Percentiles rank a stretch among this genome's conserved stretches.
phyloP scores from a whole-genome alignment of 1,140 invertebrate genomes.

The Spodoptera litura region DNA sequence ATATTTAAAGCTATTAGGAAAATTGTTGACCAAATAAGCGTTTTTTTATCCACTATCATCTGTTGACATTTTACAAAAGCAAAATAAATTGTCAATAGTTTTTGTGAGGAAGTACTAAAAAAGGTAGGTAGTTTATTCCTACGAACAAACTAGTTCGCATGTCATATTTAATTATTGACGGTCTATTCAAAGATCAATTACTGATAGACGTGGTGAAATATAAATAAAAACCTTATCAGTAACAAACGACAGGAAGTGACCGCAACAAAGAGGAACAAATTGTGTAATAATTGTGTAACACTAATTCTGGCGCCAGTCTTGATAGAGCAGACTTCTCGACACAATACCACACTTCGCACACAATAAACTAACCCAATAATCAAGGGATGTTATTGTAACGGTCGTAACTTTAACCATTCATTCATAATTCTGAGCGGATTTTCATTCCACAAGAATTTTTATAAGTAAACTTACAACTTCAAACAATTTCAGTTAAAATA shows the following conservation, averaged over 20 bases:
- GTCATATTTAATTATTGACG: neutral
- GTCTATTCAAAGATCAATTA: neutral
- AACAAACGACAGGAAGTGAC: constrained; percentile 45
- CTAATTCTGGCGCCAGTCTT: constrained; percentile 53
- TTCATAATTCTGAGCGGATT: constrained; percentile 59
- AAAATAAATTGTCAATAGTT: too few species aligned
- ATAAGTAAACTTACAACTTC: constrained; percentile 28
- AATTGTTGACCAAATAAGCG: too few species aligned
- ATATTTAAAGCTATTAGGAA: too few species aligned
- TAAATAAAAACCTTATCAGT: neutral
- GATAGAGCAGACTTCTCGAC: constrained; percentile 50
- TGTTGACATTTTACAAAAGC: too few species aligned
- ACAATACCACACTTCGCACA: constrained; percentile 48
- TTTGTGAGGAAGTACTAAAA: too few species aligned
- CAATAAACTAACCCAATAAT: constrained; percentile 62
- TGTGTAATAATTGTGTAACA: constrained; percentile 31
- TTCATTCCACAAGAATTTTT: constrained; percentile 46
- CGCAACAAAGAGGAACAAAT: constrained; percentile 32
- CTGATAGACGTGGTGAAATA: neutral
- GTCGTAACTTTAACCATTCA: constrained; percentile 47
- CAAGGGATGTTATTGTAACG: constrained; percentile 49
- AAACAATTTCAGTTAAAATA: constrained; percentile 54
- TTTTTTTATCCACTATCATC: too few species aligned
- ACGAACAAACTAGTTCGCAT: neutral
- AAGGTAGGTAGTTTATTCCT: too few species aligned